These are phyloP conservation scores for Pyrocephalus nanus DNA, from an alignment of 2,797 vertebrate species.

Conservation along the genomic window DNA sequence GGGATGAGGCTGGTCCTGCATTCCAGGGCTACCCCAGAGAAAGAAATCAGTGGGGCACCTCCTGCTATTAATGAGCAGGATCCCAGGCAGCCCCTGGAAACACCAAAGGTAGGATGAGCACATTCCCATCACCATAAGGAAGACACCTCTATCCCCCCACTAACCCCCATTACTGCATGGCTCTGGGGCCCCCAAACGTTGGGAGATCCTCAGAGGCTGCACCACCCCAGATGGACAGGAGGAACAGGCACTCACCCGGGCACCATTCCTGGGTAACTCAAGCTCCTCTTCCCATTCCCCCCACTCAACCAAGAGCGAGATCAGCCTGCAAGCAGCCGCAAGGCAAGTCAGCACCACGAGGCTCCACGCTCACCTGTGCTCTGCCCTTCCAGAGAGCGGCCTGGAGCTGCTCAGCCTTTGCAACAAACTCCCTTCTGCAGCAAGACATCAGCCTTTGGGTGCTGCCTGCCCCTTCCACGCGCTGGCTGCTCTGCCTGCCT, in stretches of 20 bases:
- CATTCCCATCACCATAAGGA: not conserved
- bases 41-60: not conserved
- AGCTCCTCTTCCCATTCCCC: conserved; percentile 28
- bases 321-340: not conserved
- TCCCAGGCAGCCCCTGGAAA: not conserved
- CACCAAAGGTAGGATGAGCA: not conserved
- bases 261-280: not conserved
- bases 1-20: not conserved
- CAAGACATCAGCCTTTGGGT: conserved; percentile 30
- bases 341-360: not conserved
- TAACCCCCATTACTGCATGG: not conserved
- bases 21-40: not conserved
- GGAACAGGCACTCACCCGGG: conserved; percentile 8
- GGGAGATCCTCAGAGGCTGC: not conserved
- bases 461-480: conserved; percentile 36
- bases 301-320: not conserved
- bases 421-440: conserved; percentile 22
- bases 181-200: not conserved
- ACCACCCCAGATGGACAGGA: not conserved
- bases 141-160: not conserved
- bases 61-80: not conserved
- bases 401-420: conserved; percentile 30
- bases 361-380: conserved; percentile 59
- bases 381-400: conserved; percentile 37
- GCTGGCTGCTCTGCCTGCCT: conserved; percentile 33